These are phyloP conservation scores for Ctenoplectra terminalis DNA, from an alignment of 1,140 invertebrate genomes.

Conservation along the genomic window DNA sequence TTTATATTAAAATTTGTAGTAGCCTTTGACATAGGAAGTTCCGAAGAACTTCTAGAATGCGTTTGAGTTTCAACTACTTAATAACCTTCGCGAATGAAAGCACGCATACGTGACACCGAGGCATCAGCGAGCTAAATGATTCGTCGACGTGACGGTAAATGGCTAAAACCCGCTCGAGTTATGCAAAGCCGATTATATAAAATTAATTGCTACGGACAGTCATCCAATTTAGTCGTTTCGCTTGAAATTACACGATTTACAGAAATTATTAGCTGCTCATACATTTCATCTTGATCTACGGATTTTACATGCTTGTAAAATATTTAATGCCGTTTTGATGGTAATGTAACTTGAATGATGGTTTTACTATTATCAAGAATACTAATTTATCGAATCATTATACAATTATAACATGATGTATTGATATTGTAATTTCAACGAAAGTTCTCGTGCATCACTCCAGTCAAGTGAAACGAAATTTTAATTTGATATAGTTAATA, in stretches of 20 bases:
- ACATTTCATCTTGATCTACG: neutral
- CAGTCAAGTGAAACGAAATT: no score
- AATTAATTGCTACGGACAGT: slow-evolving; percentile 39
- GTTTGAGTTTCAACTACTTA: no score
- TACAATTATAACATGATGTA: no score
- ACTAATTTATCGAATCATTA: neutral
- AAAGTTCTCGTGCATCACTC: no score
- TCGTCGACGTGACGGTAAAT: slow-evolving; percentile 11
- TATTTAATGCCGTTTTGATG: neutral
- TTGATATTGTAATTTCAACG: no score
- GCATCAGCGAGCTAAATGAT: slow-evolving; percentile 12
- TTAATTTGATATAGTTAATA: no score
- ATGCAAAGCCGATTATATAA: slow-evolving; percentile 48
- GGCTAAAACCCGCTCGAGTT: slow-evolving; percentile 18
- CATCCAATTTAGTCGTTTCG: slow-evolving; percentile 28
- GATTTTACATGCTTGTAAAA: neutral
- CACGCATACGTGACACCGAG: neutral
- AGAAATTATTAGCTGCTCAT: slow-evolving; percentile 11
- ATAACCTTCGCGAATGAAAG: no score
- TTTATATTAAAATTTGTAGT: no score
- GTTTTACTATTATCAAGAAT: neutral
- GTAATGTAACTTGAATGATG: neutral
- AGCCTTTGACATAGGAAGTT: no score
- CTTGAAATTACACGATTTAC: slow-evolving; percentile 13
- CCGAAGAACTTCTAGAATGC: no score